Conservation (phyloP, 2,888 invertebrate species). For the Sisyra terminalis region DNA sequence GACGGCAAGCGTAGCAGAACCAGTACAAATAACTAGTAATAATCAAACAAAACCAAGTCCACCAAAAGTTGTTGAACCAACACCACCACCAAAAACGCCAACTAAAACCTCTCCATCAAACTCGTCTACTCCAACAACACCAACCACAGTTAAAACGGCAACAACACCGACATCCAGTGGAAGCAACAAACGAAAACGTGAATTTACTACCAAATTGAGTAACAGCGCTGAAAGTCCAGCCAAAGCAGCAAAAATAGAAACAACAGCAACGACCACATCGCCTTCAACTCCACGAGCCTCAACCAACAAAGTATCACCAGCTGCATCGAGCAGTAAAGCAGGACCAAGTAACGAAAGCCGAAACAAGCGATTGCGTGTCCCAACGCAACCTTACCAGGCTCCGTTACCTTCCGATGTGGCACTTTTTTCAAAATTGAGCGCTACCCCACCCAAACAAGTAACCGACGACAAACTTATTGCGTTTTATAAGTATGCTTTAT, state of each 20-base stretch:
- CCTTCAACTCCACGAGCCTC: slow-evolving; percentile 14
- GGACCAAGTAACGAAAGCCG: slow-evolving; percentile 28
- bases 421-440: slow-evolving; percentile 56
- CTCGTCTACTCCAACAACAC: slow-evolving; percentile 8
- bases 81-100: slow-evolving; percentile 19
- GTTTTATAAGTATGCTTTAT: slow-evolving; percentile 76
- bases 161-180: slow-evolving; percentile 28
- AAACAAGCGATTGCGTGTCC: slow-evolving; percentile 38
- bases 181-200: slow-evolving; percentile 35
- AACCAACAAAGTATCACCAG: slow-evolving; percentile 8
- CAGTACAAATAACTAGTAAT: slow-evolving; percentile 9
- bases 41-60: neutral
- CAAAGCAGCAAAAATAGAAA: slow-evolving; percentile 22
- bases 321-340: slow-evolving; percentile 25
- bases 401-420: slow-evolving; percentile 57
- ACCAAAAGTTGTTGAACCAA: slow-evolving; percentile 8
- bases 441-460: slow-evolving; percentile 39
- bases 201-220: slow-evolving; percentile 19
- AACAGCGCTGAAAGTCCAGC: slow-evolving; percentile 22
- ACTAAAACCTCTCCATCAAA: slow-evolving; percentile 18
- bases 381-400: slow-evolving; percentile 69
- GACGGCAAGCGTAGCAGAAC: slow-evolving; percentile 26
- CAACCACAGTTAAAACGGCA: slow-evolving; percentile 8
- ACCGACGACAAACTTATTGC: slow-evolving; percentile 69
- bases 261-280: slow-evolving; percentile 12